Base-by-base conservation (phyloP, 2,797 vertebrate genomes). In the Oryzias sinensis region DNA sequence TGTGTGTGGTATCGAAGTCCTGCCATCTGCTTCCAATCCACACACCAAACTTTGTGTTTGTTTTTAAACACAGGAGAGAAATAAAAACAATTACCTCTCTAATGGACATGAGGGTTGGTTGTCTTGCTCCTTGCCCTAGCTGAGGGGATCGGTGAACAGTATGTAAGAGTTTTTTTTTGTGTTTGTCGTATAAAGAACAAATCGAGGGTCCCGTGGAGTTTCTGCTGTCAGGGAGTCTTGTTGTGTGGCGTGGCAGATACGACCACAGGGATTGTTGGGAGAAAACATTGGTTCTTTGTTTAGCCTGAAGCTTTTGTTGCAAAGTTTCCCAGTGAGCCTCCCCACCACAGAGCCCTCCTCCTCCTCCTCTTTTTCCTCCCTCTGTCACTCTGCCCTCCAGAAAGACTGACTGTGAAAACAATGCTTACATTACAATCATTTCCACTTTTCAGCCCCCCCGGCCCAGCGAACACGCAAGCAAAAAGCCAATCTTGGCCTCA, bases 1-100 rank as follows among this genome's bases (percentile, higher is more conserved):
- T 79, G 89, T 90, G 88, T 91, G 90, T 89, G 90, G 89, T 89
- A 86, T 49, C 16, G 66, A 41, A 77, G 56, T 65, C 53, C 47
- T 56, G 72, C 74, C 89, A 91, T 93, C 87, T 93, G 91, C 83
- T 91, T 91, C 74, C 68, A 69, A 86, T 91, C 86, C 74, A 79
- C 59, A 37, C 72, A 53, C 49, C 82, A 79, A 76, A 77, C 74
- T 83, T 79, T 41, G 66, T 80, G 71, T 86, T 70, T 85, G 74
- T 81, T 62, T 87, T 74, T 87, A 88, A 80, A 79, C 75, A 71
- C 68, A 83, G 81, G 79, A 86, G 90, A 87, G 76, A 81, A 90
- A 89, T 81, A 79, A 84, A 86, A 87, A 81, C 79, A 65, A 72
- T 90, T 87, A 82, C 77, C 77, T 86, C 54, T 72, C 53, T 57